Evolutionary conservation across 2,113 vertebrate species (phyloP).

Genomic region (Melierax canorus): DNA sequence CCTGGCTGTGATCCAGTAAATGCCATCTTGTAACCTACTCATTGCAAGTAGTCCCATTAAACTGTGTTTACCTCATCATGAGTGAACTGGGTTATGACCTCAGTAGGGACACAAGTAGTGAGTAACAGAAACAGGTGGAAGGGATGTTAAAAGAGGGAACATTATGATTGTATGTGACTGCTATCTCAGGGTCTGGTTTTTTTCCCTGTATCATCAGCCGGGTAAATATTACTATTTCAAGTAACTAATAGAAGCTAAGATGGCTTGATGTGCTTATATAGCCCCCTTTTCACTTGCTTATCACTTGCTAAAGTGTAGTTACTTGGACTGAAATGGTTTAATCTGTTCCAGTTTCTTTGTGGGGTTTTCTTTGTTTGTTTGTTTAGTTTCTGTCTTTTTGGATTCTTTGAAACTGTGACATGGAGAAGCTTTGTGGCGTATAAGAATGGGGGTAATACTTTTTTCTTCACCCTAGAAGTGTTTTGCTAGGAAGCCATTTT

Average conservation of each 20-base stretch:
- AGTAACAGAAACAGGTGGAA: slow-evolving; percentile 21
- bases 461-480: neutral
- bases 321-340: neutral
- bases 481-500: neutral
- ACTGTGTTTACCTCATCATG: slow-evolving; percentile 22
- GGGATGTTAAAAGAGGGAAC: neutral
- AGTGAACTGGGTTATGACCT: slow-evolving; percentile 2
- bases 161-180: neutral
- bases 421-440: neutral
- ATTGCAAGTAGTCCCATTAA: neutral
- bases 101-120: neutral
- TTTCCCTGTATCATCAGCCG: neutral
- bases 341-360: neutral
- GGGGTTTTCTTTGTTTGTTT: neutral
- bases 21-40: neutral
- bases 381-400: neutral
- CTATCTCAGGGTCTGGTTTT: neutral
- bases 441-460: neutral
- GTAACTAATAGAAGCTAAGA: neutral
- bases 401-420: neutral
- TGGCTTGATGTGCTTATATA: neutral
- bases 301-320: neutral
- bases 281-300: neutral
- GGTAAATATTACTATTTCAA: neutral
- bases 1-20: neutral